Evolutionary conservation across 2,888 invertebrate species (phyloP).

Genomic region (Cabera pusaria): DNA sequence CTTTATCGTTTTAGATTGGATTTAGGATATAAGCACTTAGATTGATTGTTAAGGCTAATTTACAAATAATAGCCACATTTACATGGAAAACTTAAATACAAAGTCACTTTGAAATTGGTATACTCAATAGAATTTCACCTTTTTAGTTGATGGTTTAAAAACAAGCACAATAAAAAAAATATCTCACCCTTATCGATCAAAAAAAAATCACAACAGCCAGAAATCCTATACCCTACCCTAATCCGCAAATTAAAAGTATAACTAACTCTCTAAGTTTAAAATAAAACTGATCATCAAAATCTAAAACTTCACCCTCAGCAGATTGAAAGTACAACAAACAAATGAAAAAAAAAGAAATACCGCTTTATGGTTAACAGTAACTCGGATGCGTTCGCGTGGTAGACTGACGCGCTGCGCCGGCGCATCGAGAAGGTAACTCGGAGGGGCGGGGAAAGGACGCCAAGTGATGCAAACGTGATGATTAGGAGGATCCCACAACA

Average conservation of each 20-base stretch:
- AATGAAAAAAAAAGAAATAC: constrained; percentile 14
- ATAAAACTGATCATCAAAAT: not conserved
- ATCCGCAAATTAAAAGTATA: no score
- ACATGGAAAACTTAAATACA: no score
- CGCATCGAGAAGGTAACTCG: constrained; percentile 32
- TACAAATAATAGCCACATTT: no score
- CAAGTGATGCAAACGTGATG: constrained; percentile 20
- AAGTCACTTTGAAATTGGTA: no score
- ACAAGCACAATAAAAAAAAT: no score
- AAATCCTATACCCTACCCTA: no score
- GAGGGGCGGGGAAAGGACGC: constrained; percentile 27
- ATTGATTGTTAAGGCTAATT: no score
- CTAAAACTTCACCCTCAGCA: constrained; percentile 8
- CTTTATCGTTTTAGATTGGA: no score
- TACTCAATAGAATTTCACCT: no score
- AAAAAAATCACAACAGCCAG: no score
- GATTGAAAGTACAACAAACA: constrained; percentile 19
- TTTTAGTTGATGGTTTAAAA: no score
- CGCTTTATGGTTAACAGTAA: constrained; percentile 13
- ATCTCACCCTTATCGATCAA: constrained; percentile 16
- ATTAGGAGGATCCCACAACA: constrained; percentile 15
- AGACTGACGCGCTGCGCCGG: constrained; percentile 26
- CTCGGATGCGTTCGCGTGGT: constrained; percentile 27
- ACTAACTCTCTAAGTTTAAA: not conserved
- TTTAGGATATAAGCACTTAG: not conserved